Base-by-base conservation (phyloP, 2,888 invertebrate species). In the Leptothorax acervorum region DNA sequence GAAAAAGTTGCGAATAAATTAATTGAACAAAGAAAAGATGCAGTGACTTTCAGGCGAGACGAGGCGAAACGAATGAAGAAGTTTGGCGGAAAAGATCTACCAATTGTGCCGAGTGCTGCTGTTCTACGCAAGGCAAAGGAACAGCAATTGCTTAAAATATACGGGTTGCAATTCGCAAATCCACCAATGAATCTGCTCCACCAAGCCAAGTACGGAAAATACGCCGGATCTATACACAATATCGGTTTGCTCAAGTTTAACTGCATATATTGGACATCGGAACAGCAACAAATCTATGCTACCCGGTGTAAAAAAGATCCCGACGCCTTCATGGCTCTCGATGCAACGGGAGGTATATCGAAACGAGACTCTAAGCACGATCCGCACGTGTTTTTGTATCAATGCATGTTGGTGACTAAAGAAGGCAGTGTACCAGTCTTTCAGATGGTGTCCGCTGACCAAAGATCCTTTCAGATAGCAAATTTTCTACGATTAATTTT, bases 371-470 rank as follows among this genome's bases (percentile, higher is more conserved):
- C 60, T 28, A 62, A 79, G 35, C 74, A 83, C 23, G 76, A 81
- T 2, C 66, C 71, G 5, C 84, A 89, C n/a, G 74, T 90, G n/a
- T 90, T 83, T 74, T 60, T 89, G 11, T 90, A 90, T 35, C 88
- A 89, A 42, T 85, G 87, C 28, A 82, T 89, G 75, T 62, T 82
- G 11, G 68, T 84, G 11, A 73, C 75, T 4, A 3, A 65, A 48
- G 63, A 76, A 45, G 68, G 71, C 2, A 89, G 83, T 73, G 65
- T 85, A 4, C 89, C 89, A 11, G 78, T 86, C 0, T 90, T 86
- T 63, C 88, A 90, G 60, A 88, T 89, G 87, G 15, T 88, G 2
- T 85, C 88, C 0, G 74, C 85, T 18, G 71, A 86, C 5, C 89
- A 90, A 31, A 60, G 87, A 48, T 82, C 85, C 0, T 76, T 84